Evolutionary conservation across 2,113 vertebrate genomes (phyloP).

Genomic region (Rhinoderma darwinii): DNA sequence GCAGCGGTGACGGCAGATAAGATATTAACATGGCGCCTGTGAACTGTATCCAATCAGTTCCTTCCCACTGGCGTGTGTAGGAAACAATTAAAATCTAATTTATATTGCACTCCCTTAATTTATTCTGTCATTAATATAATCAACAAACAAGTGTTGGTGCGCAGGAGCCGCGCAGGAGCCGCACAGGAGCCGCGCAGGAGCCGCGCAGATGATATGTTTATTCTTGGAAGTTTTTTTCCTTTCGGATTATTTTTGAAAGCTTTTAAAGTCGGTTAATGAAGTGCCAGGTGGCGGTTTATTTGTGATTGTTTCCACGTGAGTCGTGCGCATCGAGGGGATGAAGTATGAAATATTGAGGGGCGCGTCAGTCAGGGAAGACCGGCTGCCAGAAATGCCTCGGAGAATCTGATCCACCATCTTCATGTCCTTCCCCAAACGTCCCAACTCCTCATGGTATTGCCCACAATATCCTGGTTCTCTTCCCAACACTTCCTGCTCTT

Average conservation of each 20-base stretch:
- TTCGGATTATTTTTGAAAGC: background rate
- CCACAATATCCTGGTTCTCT: background rate
- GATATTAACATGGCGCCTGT: slow-evolving; percentile 99
- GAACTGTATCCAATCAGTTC: slow-evolving; percentile 99
- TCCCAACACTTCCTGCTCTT: no score
- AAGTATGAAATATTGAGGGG: background rate
- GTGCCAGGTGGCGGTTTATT: background rate
- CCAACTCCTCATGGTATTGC: background rate
- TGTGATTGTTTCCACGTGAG: background rate
- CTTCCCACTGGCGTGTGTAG: slow-evolving; percentile 99
- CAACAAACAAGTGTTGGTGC: slow-evolving; percentile 90
- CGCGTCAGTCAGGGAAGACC: background rate
- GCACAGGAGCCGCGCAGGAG: no score
- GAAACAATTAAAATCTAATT: slow-evolving; percentile 99
- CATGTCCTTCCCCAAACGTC: background rate
- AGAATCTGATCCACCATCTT: background rate
- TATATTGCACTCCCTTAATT: slow-evolving; percentile 96
- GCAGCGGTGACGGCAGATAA: slow-evolving; percentile 99
- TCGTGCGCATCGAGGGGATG: background rate
- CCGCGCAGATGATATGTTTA: slow-evolving; percentile 59
- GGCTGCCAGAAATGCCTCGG: background rate
- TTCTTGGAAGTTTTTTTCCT: background rate
- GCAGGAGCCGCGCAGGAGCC: slow-evolving; percentile 78
- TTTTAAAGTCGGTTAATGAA: slow-evolving; percentile 13
- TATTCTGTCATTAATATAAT: slow-evolving; percentile 96